Conservation (phyloP, 1,140 invertebrate genomes). For the Cardiocondyla obscurior region DNA sequence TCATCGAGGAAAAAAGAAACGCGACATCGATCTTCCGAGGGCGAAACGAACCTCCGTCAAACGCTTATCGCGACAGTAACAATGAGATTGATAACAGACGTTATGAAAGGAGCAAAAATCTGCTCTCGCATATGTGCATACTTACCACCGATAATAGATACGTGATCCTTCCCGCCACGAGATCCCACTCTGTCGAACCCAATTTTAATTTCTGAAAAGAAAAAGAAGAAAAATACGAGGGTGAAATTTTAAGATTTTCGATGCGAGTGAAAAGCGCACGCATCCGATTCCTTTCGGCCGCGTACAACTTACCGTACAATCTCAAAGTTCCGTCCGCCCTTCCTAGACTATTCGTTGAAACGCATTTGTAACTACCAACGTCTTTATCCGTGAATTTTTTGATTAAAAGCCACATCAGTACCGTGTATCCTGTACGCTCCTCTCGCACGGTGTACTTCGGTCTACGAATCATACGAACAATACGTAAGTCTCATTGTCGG, state of each 20-base stretch:
- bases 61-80: neutral
- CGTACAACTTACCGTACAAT: constrained; percentile 90
- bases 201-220: constrained; percentile 75
- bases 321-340: constrained; percentile 92
- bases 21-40: neutral
- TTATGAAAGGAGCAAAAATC: neutral
- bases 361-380: constrained; percentile 95
- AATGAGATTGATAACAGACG: neutral
- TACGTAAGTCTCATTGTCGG: neutral
- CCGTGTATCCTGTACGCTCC: constrained; percentile 91
- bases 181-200: constrained; percentile 64
- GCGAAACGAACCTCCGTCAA: neutral
- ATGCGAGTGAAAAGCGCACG: neutral
- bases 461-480: constrained; percentile 83
- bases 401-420: constrained; percentile 93
- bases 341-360: constrained; percentile 95
- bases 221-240: no score
- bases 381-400: constrained; percentile 90
- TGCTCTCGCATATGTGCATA: neutral
- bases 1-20: neutral
- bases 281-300: neutral
- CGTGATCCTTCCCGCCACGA: constrained; percentile 76
- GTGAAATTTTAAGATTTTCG: no score
- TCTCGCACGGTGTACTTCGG: constrained; percentile 93
- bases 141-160: constrained; percentile 76